Evolutionary conservation across 2,888 invertebrate species (phyloP).

Genomic region (Patella ulyssiponensis): DNA sequence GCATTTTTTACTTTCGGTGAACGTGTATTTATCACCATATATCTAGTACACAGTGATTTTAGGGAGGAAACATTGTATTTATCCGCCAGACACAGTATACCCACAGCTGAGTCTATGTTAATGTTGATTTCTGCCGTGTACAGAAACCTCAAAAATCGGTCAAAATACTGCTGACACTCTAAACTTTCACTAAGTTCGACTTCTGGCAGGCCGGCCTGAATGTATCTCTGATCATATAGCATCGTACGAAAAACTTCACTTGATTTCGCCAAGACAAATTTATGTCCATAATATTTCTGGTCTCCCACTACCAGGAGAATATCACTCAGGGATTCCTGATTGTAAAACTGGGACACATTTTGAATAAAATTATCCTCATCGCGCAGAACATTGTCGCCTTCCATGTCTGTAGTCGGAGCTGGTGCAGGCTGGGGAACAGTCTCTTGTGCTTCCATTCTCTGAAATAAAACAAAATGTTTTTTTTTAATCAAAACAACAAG

Average conservation of each 20-base stretch:
- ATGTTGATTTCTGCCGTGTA: constrained; percentile 71
- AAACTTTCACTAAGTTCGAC: constrained; percentile 66
- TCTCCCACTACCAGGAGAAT: constrained; percentile 63
- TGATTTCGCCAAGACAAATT: constrained; percentile 71
- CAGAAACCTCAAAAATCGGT: constrained; percentile 68
- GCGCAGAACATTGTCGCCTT: constrained; percentile 52
- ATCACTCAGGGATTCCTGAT: constrained; percentile 67
- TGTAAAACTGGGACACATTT: constrained; percentile 69
- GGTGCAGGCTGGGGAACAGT: background rate
- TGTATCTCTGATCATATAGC: constrained; percentile 69
- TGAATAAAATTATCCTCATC: constrained; percentile 68
- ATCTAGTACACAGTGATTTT: constrained; percentile 66
- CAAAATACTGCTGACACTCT: constrained; percentile 69
- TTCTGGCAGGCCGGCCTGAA: constrained; percentile 55
- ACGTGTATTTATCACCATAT: constrained; percentile 69
- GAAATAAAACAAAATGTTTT: constrained; percentile 8
- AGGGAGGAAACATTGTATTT: constrained; percentile 71
- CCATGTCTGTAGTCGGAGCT: background rate
- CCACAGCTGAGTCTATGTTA: constrained; percentile 64
- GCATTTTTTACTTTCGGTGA: constrained; percentile 69
- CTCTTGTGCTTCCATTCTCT: constrained; percentile 21
- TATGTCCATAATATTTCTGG: constrained; percentile 64
- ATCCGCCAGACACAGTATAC: constrained; percentile 71
- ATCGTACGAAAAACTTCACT: constrained; percentile 71
- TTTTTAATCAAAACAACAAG: too few species aligned